Evolutionary conservation across 2,888 invertebrate genomes (phyloP).

Genomic region (Dynastes grantii): DNA sequence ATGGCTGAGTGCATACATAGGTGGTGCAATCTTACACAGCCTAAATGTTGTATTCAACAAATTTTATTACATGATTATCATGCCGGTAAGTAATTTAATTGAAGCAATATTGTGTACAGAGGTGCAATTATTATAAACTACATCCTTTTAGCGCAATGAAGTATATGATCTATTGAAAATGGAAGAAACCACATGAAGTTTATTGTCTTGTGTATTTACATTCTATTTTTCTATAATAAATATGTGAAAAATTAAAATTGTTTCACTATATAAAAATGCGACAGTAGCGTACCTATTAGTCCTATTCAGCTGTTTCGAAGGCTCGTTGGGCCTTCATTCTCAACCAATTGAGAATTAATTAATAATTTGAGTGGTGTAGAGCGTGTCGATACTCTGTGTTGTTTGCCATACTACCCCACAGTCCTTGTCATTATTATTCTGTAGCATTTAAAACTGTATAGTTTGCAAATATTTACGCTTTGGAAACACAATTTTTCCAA

Average conservation of each 20-base stretch:
- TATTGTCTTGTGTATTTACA: constrained; percentile 14
- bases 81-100: constrained; percentile 39
- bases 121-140: background rate
- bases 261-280: background rate
- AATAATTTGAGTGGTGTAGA: no score
- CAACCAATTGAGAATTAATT: no score
- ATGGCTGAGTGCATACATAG: constrained; percentile 43
- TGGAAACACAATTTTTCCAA: no score
- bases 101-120: background rate
- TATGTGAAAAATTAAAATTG: no score
- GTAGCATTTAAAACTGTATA: no score
- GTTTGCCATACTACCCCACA: no score
- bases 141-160: constrained; percentile 38
- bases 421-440: no score
- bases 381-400: no score
- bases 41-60: constrained; percentile 39
- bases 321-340: no score
- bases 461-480: no score
- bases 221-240: background rate
- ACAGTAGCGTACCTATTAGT: no score
- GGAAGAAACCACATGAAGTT: constrained; percentile 30
- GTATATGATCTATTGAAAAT: constrained; percentile 35
- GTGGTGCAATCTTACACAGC: constrained; percentile 45
- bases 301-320: no score
- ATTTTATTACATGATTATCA: constrained; percentile 41